Evolutionary conservation across 2,888 invertebrate genomes (phyloP), one percentile per base, ranked within the genome.

Genomic region (Diarsia brunnea): DNA sequence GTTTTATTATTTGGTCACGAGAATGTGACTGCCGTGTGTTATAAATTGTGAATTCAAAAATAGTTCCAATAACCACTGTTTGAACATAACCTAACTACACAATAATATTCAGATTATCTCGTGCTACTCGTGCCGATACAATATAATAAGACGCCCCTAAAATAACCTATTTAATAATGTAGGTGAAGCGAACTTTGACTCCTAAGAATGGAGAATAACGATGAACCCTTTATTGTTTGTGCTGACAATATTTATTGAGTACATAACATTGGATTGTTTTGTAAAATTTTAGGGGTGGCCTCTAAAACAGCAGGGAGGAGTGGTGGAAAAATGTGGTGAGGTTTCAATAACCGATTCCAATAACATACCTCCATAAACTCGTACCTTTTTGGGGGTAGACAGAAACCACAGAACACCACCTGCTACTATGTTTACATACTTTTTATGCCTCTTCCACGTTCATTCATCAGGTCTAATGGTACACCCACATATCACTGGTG

Each of bases 211-310:
- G 0, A 55, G 38, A 61, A 75, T 31, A 71, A 24, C 21, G n/a
- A 38, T 61, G 45, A 60, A 77, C 38, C 63, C 63, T 61, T 66
- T 58, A 77, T 71, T 78, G 71, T 71, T 77, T 72, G 45, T 14
- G 24, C 5, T 68, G 55, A 58, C 31, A 78, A 78, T 72, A 78
- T 78, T 72, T 53, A 60, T 58, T 58, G 55, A 71, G 24, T 19
- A 38, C 58, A 27, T 72, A 63, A 58, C 58, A 67, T 45, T n/a
- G 21, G 14, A 58, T 16, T 67, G 45, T 51, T 49, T 53, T 68
- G 72, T 68, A 64, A 45, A 68, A 11, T 63, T 72, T 51, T 21
- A 14, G n/a, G 3, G 19, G 31, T 45, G 51, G 64, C 51, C 19
- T n/a, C 11, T 24, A 51, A 68, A 4, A n/a, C 0, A 8, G 51